Evolutionary conservation across 2,113 vertebrate genomes (phyloP).

Genomic region (Chloroceryle aenea): DNA sequence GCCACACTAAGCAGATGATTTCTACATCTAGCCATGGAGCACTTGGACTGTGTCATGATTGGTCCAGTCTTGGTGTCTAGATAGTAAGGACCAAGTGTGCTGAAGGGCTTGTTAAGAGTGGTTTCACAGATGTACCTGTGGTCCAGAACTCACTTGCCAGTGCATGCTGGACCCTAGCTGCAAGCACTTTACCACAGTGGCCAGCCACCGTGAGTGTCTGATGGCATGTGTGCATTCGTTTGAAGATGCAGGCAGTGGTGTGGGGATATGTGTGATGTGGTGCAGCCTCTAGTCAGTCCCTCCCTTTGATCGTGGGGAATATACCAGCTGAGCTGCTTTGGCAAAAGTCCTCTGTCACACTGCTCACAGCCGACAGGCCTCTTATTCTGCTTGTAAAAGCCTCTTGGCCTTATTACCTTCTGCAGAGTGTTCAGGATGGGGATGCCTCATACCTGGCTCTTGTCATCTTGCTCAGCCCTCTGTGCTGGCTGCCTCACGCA

Average conservation of each 20-base stretch:
- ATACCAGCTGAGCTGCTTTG: neutral
- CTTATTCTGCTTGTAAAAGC: neutral
- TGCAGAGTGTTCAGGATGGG: neutral
- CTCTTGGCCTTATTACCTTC: neutral
- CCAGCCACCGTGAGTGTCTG: neutral
- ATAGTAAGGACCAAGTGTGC: fast-evolving
- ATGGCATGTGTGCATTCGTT: neutral
- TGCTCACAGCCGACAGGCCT: neutral
- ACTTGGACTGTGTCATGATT: too few species aligned
- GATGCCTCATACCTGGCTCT: neutral
- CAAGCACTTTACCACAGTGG: neutral
- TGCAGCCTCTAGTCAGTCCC: neutral
- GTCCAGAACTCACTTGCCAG: neutral
- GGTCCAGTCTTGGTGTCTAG: too few species aligned
- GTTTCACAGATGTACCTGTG: too few species aligned
- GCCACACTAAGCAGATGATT: neutral
- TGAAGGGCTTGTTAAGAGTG: too few species aligned
- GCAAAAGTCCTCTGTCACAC: neutral
- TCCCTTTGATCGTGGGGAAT: neutral
- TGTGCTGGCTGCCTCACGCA: too few species aligned
- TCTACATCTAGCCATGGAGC: neutral
- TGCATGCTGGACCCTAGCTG: too few species aligned
- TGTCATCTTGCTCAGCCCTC: neutral
- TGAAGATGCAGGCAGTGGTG: neutral
- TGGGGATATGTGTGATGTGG: neutral